These are phyloP conservation scores for Mechanitis mazaeus DNA, from an alignment of 2,888 invertebrate genomes.

Conservation along the genomic window DNA sequence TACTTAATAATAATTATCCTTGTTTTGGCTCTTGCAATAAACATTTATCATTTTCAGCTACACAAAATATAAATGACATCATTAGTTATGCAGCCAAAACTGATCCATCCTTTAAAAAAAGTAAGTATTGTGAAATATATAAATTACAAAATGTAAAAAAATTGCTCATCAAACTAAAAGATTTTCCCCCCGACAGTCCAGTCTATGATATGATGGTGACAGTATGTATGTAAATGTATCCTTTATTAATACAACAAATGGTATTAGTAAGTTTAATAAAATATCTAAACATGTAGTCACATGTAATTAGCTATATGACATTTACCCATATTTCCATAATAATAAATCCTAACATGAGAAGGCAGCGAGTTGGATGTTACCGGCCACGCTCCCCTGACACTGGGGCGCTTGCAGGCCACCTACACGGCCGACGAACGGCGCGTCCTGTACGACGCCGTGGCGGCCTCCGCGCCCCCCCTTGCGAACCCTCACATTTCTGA, in stretches of 20 bases:
- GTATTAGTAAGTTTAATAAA: not conserved
- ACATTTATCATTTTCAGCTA: conserved; percentile 39
- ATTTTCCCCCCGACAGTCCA: too few species aligned
- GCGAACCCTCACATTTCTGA: too few species aligned
- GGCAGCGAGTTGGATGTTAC: conserved; percentile 7
- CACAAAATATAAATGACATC: conserved; percentile 47
- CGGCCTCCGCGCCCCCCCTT: conserved; percentile 47
- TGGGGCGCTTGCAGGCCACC: conserved; percentile 52
- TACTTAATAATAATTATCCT: not conserved
- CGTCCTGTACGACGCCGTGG: conserved; percentile 73
- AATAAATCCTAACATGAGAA: not conserved
- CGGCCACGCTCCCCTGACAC: conserved; percentile 52
- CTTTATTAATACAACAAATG: not conserved
- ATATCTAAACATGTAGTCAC: too few species aligned
- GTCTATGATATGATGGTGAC: not conserved
- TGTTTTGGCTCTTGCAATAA: not conserved
- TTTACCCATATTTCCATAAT: not conserved
- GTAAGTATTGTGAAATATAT: conserved; percentile 35
- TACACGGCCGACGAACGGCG: conserved; percentile 75
- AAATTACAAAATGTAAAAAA: too few species aligned
- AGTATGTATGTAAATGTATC: conserved; percentile 1
- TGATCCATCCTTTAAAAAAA: conserved; percentile 52
- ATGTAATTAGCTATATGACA: too few species aligned
- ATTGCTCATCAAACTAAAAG: too few species aligned
- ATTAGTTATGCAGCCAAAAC: conserved; percentile 44